Base-by-base conservation (phyloP, 2,113 vertebrate species). In the Plectropomus leopardus region DNA sequence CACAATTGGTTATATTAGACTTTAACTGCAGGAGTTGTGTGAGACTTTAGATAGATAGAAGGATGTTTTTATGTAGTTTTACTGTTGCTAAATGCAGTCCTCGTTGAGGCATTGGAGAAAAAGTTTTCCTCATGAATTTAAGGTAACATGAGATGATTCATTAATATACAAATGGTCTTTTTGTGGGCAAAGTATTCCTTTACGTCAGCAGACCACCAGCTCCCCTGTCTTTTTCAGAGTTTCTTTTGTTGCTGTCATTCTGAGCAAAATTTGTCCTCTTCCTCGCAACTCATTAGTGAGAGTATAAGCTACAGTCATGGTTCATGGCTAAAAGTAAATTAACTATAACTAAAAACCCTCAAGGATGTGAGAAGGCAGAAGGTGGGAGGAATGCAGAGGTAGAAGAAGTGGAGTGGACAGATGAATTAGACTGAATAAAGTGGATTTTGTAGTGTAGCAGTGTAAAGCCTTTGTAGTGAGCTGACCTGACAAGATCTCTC, bases 371-470 rank as follows among this genome's bases (percentile, higher is more conserved):
- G 59, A 51, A 51, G 32, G 32, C 10, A 66, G 40, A 47, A n/a
- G 40, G 47, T 54, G 4, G 66, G 45, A 61, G 51, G 51, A 53
- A 21, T 57, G 69, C 21, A 40, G 69, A 69, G 61, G 40, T 51
- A 23, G 32, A 23, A 21, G 53, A 47, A 23, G 34, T 40, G 17
- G 1, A 44, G 48, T 26, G 55, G 63, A 72, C 66, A n/a, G 65
- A 45, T 68, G 50, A 67, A 63, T 72, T 72, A 58, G 53, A 66
- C 58, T 72, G 17, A 86, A 66, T 74, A 50, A 76, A 57, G 63
- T 15, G 51, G 73, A 81, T 77, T 71, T 71, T 24, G 51, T 51
- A 59, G 53, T n/a, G 53, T 24, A 58, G 64, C 59, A 34, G 61
- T 30, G 26, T 51, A 50, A 68, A 76, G 68, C 45, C 60, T 89